Percentiles rank a stretch among this genome's conserved stretches.
Conservation (phyloP, 1,140 invertebrate species). For the Proales similis region DNA sequence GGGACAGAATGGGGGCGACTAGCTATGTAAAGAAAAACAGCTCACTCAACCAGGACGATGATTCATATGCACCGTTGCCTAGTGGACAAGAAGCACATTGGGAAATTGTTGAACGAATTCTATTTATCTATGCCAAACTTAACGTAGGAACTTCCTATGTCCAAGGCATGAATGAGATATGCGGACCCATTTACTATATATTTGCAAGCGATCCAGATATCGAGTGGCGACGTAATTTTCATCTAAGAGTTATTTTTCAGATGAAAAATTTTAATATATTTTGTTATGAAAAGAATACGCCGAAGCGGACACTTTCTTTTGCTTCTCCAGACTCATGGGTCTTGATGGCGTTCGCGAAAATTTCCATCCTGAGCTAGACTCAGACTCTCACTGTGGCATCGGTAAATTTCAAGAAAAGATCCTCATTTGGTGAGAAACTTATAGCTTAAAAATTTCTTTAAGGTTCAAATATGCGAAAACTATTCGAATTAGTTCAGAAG, state of each 20-base stretch:
- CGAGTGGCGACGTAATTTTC: constrained; percentile 72
- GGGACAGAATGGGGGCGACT: constrained; percentile 5
- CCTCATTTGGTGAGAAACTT: constrained; percentile 60
- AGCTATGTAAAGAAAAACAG: constrained; percentile 12
- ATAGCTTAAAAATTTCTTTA: constrained; percentile 64
- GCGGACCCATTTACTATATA: constrained; percentile 94
- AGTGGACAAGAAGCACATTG: constrained; percentile 54
- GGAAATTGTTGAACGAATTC: constrained; percentile 92
- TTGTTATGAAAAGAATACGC: constrained; percentile 66
- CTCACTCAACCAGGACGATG: constrained; percentile 36
- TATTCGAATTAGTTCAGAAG: constrained; percentile 66
- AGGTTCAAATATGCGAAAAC: constrained; percentile 55
- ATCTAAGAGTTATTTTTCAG: constrained; percentile 41
- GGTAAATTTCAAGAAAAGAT: constrained; percentile 55
- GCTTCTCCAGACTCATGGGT: constrained; percentile 87
- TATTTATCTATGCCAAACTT: constrained; percentile 93
- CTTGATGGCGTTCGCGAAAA: constrained; percentile 86
- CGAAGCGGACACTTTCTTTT: constrained; percentile 94
- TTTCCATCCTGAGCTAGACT: constrained; percentile 83
- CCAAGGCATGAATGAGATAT: constrained; percentile 95
- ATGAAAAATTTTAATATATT: neutral
- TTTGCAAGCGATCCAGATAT: constrained; percentile 80
- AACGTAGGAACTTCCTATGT: constrained; percentile 96
- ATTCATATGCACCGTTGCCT: constrained; percentile 39
- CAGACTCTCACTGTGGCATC: constrained; percentile 67